Evolutionary conservation across 2,888 invertebrate species (phyloP).

Genomic region (Stictocephala bisonia): DNA sequence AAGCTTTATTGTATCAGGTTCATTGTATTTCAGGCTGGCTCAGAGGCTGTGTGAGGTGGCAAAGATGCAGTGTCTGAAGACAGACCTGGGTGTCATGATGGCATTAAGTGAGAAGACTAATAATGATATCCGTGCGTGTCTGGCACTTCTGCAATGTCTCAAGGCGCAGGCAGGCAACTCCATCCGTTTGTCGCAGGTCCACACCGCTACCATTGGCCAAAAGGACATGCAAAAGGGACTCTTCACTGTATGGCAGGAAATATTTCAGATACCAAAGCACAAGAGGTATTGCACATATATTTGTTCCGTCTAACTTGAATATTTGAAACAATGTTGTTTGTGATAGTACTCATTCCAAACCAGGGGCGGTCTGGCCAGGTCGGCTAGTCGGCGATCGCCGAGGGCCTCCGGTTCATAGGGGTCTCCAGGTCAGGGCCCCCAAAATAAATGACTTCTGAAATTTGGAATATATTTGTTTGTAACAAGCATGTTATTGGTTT

Average conservation of each 20-base stretch:
- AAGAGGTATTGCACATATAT: conserved; percentile 17
- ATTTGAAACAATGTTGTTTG: no score
- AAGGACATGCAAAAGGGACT: conserved; percentile 89
- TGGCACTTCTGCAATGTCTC: conserved; percentile 87
- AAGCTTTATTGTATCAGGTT: no score
- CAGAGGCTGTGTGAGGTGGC: conserved; percentile 77
- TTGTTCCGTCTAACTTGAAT: no score
- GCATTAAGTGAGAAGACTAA: conserved; percentile 85
- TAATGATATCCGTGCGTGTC: conserved; percentile 92
- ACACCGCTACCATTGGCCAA: conserved; percentile 79
- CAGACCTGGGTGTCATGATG: conserved; percentile 76
- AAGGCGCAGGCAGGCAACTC: conserved; percentile 63
- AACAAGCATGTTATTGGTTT: no score
- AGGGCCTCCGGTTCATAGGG: no score
- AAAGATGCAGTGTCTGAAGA: conserved; percentile 73
- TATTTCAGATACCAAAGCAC: conserved; percentile 73
- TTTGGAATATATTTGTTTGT: no score
- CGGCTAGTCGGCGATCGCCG: no score
- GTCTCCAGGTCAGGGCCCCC: no score
- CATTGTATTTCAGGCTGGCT: conserved; percentile 65
- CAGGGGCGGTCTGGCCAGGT: no score
- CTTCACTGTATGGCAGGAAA: conserved; percentile 85
- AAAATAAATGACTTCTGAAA: no score
- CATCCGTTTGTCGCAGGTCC: conserved; percentile 69
- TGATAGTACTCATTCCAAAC: no score